Evolutionary conservation across 2,113 vertebrate genomes (phyloP).

Genomic region (Amazona vittata): DNA sequence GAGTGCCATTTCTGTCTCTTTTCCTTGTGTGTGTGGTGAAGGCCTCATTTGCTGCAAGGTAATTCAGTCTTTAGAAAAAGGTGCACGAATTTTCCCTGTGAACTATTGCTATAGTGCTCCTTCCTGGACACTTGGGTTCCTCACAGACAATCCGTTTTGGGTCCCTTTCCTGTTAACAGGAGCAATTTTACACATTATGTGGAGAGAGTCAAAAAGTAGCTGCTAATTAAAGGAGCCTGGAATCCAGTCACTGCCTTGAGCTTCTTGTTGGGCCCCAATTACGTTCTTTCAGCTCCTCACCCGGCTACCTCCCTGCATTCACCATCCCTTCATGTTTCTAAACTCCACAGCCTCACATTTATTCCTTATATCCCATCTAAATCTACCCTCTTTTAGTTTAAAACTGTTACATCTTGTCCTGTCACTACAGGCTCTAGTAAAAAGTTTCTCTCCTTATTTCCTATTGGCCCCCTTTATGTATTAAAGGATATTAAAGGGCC

Average conservation of each 20-base stretch:
- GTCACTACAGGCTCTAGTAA: not conserved
- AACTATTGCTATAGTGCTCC: not conserved
- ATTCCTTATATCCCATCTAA: not conserved
- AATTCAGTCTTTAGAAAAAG: not conserved
- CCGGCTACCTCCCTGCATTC: not conserved
- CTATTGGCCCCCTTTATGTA: not conserved
- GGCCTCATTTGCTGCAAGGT: not conserved
- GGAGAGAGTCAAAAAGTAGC: not conserved
- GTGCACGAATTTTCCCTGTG: not conserved
- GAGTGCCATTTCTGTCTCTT: accelerated
- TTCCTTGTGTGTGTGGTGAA: not conserved
- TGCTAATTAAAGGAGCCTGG: not conserved
- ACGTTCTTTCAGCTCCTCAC: not conserved
- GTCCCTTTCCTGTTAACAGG: not conserved
- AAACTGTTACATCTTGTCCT: not conserved
- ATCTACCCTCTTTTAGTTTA: not conserved
- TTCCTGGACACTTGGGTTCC: not conserved
- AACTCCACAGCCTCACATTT: not conserved
- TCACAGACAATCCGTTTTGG: not conserved
- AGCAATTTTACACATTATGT: not conserved
- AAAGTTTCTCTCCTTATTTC: not conserved
- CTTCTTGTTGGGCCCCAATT: not conserved
- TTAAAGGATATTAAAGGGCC: not conserved
- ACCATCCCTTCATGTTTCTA: not conserved
- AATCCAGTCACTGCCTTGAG: accelerated